Conservation (phyloP, 2,888 invertebrate genomes). For the Scelioninae gen. 1 region DNA sequence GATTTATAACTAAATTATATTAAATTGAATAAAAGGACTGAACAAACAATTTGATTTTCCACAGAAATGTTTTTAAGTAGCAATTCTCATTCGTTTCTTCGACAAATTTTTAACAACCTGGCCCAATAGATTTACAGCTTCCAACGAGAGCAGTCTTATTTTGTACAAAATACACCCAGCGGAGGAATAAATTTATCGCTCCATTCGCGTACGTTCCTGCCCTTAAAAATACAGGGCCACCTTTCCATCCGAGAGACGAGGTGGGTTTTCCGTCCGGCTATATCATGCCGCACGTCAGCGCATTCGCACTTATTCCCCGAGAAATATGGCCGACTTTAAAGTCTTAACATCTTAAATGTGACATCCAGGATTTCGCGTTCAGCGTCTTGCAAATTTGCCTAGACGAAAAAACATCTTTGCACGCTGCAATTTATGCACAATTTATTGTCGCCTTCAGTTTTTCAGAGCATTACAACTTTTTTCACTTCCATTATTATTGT, state of each 20-base stretch:
- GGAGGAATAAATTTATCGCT: conserved; percentile 68
- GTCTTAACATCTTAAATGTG: conserved; percentile 64
- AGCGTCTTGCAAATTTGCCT: conserved; percentile 49
- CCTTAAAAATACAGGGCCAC: conserved; percentile 67
- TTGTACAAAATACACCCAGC: conserved; percentile 66
- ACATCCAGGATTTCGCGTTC: conserved; percentile 59
- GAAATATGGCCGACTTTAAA: conserved; percentile 66
- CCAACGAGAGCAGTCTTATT: conserved; percentile 55
- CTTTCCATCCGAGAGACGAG: conserved; percentile 50
- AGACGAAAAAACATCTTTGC: conserved; percentile 11
- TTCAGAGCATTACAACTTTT: neutral
- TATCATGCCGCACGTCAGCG: conserved; percentile 66
- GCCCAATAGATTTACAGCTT: conserved; percentile 56
- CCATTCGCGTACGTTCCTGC: conserved; percentile 32
- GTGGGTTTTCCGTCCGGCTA: conserved; percentile 59
- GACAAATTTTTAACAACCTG: conserved; percentile 64
- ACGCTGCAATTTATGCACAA: conserved; percentile 30
- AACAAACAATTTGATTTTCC: conserved; percentile 9
- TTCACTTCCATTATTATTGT: neutral
- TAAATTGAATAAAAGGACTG: neutral
- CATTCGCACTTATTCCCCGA: conserved; percentile 66
- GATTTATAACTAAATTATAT: neutral
- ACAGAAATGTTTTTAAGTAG: conserved; percentile 18
- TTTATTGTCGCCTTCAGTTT: conserved; percentile 19
- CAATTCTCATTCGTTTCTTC: conserved; percentile 54